phyloP scores from a whole-genome alignment of 2,888 invertebrate genomes.

The Craniophora ligustri region DNA sequence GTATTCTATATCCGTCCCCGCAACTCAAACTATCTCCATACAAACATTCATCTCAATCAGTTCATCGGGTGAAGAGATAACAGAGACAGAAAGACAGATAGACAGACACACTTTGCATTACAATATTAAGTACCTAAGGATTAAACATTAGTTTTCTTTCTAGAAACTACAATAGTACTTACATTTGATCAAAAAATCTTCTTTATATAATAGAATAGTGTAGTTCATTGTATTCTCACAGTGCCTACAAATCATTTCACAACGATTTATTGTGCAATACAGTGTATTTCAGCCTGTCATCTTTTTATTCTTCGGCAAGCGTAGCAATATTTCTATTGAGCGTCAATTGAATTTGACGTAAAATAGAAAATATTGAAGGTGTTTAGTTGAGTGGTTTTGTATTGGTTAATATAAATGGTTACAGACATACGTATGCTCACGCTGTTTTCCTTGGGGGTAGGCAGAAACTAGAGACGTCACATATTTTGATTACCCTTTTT shows the following conservation, averaged over 20 bases:
- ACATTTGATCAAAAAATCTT: too few relatives aligned
- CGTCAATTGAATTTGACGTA: constrained; percentile 43
- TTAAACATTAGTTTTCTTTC: too few relatives aligned
- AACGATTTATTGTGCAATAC: constrained; percentile 47
- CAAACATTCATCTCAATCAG: too few relatives aligned
- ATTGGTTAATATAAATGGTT: background rate
- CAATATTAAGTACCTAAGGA: too few relatives aligned
- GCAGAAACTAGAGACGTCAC: too few relatives aligned
- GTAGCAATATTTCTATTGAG: constrained; percentile 36
- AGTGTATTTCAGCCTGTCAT: constrained; percentile 10
- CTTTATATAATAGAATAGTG: constrained; percentile 24
- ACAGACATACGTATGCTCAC: background rate
- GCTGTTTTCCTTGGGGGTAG: background rate
- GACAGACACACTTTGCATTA: too few relatives aligned
- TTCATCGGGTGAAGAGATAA: too few relatives aligned
- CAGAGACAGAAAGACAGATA: too few relatives aligned
- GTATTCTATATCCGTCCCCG: too few relatives aligned
- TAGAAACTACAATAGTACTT: too few relatives aligned
- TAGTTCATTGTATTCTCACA: constrained; percentile 45
- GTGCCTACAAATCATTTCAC: constrained; percentile 44
- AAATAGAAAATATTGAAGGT: constrained; percentile 25
- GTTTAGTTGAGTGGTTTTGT: background rate
- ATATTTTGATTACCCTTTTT: too few relatives aligned
- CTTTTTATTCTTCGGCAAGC: constrained; percentile 19
- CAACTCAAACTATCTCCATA: too few relatives aligned